Evolutionary conservation across 2,888 invertebrate genomes (phyloP), one percentile per base, ranked within the genome.

Genomic region (Hydraecia micacea): DNA sequence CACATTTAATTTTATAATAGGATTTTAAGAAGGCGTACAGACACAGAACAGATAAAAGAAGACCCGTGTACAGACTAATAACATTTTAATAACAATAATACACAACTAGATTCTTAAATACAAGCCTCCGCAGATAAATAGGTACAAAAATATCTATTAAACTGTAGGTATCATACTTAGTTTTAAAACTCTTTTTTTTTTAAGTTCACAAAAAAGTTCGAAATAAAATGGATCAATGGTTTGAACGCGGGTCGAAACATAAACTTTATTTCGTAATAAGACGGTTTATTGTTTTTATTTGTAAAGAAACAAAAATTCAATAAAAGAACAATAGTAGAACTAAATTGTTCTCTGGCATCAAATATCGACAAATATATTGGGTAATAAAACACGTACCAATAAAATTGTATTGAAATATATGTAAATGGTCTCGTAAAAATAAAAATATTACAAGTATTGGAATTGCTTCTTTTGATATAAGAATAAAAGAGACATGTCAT

Each of bases 351-450:
- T 71, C 18, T 72, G 2, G 11, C 77, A 77, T 72, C 81, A 77
- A 81, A 73, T 70, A 77, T 72, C 46, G 36, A 55, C 46, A 72
- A 71, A 71, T 55, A 80, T 67, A 75, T 60, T 67, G 18, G 67
- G 42, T 32, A 73, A 73, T 81, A 81, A 65, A 81, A 65, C 68
- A 73, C 65, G 63, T 69, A 70, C 65, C 73, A 81, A 73, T 77
- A 81, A 81, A 70, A 73, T 65, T 65, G 67, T 77, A 70, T 81
- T 81, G 81, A 81, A 81, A 77, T 73, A 60, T 70, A 78, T 69
- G 73, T 77, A 68, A 70, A 70, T 72, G 21, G 73, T 28, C 21
- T 58, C 69, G 73, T 75, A 83, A 73, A 75, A 72, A 73, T 73
- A 72, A 68, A 73, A 65, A 66, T 75, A 80, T 69, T 49, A 75